Conservation (phyloP, 2,113 vertebrate species). For the Microtus ochrogaster region DNA sequence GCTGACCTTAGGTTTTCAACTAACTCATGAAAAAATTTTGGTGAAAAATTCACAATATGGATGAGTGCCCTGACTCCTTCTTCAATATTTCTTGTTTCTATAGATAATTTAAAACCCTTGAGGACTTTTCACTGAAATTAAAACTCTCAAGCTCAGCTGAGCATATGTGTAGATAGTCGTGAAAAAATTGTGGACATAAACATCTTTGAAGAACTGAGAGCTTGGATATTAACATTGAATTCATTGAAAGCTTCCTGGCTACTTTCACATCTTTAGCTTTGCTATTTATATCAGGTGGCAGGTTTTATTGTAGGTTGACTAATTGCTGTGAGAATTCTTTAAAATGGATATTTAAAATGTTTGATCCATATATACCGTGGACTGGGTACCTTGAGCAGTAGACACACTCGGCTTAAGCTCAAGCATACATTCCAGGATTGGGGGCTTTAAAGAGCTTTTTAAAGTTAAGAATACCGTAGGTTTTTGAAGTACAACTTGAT, state of each 20-base stretch:
- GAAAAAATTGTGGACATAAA: background rate
- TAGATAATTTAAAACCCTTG: background rate
- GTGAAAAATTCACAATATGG: background rate
- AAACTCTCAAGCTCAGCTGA: background rate
- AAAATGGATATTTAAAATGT: conserved; percentile 13
- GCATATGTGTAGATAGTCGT: background rate
- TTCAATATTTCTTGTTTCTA: conserved; percentile 8
- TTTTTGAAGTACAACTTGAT: no score
- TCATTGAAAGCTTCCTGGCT: background rate
- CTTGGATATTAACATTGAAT: background rate
- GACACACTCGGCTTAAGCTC: conserved; percentile 43
- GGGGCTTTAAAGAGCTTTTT: conserved; percentile 33
- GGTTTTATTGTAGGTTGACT: conserved; percentile 33
- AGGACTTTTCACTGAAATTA: background rate
- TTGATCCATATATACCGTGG: background rate
- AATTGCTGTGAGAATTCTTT: conserved; percentile 61
- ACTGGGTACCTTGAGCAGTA: background rate
- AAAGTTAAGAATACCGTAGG: background rate
- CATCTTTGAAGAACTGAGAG: background rate
- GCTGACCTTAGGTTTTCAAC: conserved; percentile 12
- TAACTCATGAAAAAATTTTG: background rate
- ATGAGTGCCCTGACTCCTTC: background rate
- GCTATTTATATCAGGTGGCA: background rate
- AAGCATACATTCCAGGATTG: background rate
- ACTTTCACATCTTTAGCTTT: conserved; percentile 30